Percentiles rank a stretch among this genome's conserved stretches.
phyloP scores from a whole-genome alignment of 2,113 vertebrate species.

The Calyptommatus sinebrachiatus region DNA sequence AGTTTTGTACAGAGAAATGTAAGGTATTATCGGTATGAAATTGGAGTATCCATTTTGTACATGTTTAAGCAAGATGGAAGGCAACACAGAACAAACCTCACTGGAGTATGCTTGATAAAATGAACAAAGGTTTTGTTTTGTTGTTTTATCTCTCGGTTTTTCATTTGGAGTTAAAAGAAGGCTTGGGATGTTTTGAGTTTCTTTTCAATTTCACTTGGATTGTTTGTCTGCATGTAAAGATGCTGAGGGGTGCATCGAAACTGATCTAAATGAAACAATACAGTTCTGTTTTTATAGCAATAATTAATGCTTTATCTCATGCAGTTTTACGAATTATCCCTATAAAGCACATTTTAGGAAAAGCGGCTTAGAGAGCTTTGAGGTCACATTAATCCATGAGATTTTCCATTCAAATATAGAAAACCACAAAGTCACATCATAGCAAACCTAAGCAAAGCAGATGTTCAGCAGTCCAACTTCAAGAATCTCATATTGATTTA shows the following conservation, averaged over 20 bases:
- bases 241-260: accelerated
- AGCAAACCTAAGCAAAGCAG: neutral
- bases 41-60: slow-evolving; percentile 18
- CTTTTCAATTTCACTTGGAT: neutral
- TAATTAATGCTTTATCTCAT: slow-evolving; percentile 52
- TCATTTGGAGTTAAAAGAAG: neutral
- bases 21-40: slow-evolving; percentile 21
- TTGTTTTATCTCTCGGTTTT: slow-evolving; percentile 37
- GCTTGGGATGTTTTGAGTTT: slow-evolving; percentile 1
- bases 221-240: accelerated
- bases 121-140: neutral
- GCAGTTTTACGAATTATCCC: slow-evolving; percentile 39
- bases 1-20: slow-evolving; percentile 15
- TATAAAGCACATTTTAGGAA: slow-evolving; percentile 34
- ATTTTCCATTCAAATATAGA: slow-evolving; percentile 30
- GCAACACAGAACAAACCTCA: slow-evolving; percentile 39
- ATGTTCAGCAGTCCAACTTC: slow-evolving; percentile 7
- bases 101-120: slow-evolving; percentile 48
- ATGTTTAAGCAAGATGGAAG: slow-evolving; percentile 41
- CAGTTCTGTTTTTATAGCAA: slow-evolving; percentile 13
- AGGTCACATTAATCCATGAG: slow-evolving; percentile 52
- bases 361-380: slow-evolving; percentile 55
- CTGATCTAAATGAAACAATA: accelerated
- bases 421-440: neutral
- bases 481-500: slow-evolving; percentile 8